Percentiles rank a stretch among this genome's conserved stretches.
Conservation (phyloP, 2,797 vertebrate species). For the Spea hammondii region DNA sequence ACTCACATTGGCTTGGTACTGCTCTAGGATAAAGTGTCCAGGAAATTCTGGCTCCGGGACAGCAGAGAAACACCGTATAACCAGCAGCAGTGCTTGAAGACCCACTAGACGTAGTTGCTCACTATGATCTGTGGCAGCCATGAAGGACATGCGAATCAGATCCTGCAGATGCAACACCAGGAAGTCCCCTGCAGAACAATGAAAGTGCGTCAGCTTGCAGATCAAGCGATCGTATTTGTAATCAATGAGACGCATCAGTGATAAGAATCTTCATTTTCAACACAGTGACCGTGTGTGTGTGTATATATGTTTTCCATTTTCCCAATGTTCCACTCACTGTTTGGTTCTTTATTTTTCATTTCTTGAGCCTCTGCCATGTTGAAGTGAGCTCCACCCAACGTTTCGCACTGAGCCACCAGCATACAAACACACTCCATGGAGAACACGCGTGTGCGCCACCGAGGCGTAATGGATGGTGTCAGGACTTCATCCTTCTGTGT, state of each 20-base stretch:
- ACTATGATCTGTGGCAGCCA: conserved; percentile 93
- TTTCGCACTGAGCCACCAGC: conserved; percentile 81
- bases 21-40: conserved; percentile 90
- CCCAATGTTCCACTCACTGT: conserved; percentile 69
- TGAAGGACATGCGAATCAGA: conserved; percentile 93
- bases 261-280: neutral
- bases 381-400: conserved; percentile 76
- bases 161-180: conserved; percentile 88
- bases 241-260: no score
- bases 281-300: no score
- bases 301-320: no score
- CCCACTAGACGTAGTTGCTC: conserved; percentile 84
- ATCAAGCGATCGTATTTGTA: no score
- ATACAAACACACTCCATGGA: conserved; percentile 85
- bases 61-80: conserved; percentile 81
- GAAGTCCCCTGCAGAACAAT: conserved; percentile 73
- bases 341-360: conserved; percentile 76
- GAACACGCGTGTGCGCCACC: conserved; percentile 86
- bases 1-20: conserved; percentile 94
- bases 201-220: neutral
- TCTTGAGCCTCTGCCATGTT: conserved; percentile 83
- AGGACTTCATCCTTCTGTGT: conserved; percentile 65
- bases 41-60: conserved; percentile 90
- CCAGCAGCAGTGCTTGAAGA: conserved; percentile 78
- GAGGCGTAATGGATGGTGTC: conserved; percentile 77